These are phyloP conservation scores for Rhodeus uyekii DNA, from an alignment of 2,797 vertebrate species.

Conservation along the genomic window DNA sequence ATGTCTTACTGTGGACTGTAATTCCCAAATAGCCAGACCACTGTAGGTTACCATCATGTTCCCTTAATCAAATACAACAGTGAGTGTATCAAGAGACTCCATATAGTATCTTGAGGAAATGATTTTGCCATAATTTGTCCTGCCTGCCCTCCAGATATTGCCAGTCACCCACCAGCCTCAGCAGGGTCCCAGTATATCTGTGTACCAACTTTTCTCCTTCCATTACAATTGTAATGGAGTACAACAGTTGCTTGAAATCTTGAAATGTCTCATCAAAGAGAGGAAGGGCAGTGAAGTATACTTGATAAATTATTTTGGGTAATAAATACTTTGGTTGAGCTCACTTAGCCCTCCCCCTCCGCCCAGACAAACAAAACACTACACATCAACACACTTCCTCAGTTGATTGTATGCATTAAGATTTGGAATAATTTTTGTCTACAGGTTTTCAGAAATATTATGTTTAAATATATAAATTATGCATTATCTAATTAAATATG, in stretches of 20 bases:
- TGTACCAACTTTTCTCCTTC: not conserved
- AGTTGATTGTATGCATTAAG: not conserved
- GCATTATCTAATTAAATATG: not conserved
- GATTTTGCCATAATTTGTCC: conserved; percentile 4
- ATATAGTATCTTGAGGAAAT: conserved; percentile 8
- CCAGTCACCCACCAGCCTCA: not conserved
- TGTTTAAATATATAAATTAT: not conserved
- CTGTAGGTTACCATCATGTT: conserved; percentile 29
- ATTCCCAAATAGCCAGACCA: conserved; percentile 30
- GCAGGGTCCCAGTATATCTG: not conserved
- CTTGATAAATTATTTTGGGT: not conserved
- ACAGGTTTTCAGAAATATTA: not conserved
- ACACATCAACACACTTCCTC: not conserved
- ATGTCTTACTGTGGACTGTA: conserved; percentile 11
- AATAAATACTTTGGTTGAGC: not conserved
- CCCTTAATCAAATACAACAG: conserved; percentile 33
- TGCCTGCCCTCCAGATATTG: conserved; percentile 16
- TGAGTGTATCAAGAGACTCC: conserved; percentile 16
- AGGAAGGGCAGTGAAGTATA: not conserved
- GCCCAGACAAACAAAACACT: too few relatives aligned
- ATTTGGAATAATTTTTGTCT: too few relatives aligned
- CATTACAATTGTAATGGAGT: not conserved
- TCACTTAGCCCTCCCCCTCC: too few relatives aligned
- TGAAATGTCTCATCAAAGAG: not conserved
- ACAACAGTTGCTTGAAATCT: not conserved